phyloP scores from a whole-genome alignment of 2,113 vertebrate genomes.

The Trachemys scripta region DNA sequence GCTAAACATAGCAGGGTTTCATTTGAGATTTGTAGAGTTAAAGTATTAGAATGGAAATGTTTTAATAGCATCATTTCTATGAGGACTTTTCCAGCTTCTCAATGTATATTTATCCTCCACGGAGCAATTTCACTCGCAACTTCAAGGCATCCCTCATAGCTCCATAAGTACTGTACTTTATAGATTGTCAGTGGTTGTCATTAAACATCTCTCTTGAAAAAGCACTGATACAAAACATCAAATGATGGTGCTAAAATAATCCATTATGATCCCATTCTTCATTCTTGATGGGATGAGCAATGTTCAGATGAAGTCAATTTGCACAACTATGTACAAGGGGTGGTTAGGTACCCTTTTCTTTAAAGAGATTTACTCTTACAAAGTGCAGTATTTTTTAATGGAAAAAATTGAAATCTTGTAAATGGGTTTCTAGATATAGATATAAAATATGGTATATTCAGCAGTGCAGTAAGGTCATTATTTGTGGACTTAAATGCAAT shows the following conservation, averaged over 20 bases:
- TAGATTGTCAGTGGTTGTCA: constrained; percentile 22
- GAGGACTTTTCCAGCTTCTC: constrained; percentile 8
- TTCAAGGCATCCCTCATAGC: constrained; percentile 20
- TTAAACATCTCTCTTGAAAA: constrained; percentile 18
- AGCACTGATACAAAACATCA: constrained; percentile 4
- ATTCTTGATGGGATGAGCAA: neutral
- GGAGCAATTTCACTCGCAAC: constrained; percentile 20
- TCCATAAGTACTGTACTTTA: constrained; percentile 41
- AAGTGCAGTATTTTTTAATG: constrained; percentile 26
- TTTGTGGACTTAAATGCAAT: neutral
- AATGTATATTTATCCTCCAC: neutral
- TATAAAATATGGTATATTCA: neutral
- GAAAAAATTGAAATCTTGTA: neutral
- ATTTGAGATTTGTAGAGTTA: neutral
- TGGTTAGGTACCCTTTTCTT: constrained; percentile 9
- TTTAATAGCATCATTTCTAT: neutral
- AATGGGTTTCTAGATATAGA: neutral
- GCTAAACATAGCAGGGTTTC: neutral
- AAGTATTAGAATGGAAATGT: neutral
- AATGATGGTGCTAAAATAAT: constrained; percentile 15
- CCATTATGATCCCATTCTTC: neutral
- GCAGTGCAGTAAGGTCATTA: neutral
- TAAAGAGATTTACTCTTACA: constrained; percentile 5
- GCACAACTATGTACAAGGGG: neutral
- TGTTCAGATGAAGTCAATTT: constrained; percentile 22